Evolutionary conservation across 2,888 invertebrate species (phyloP), one percentile per base, ranked within the genome.

Genomic region (Brachypterus glaber): DNA sequence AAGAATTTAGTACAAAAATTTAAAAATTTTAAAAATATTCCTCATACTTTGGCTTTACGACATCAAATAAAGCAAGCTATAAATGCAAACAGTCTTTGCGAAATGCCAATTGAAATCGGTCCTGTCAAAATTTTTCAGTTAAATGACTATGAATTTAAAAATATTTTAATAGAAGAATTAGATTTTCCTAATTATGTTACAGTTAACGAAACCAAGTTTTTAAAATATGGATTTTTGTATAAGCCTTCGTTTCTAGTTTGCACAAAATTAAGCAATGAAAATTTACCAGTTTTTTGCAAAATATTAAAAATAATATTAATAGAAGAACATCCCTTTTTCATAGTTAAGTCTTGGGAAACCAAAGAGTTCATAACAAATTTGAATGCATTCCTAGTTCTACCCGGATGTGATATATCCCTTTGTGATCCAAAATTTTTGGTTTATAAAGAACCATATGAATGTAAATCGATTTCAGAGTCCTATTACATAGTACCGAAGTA

Each of bases 1-100:
- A 36, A 39, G 34, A 13, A 39, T 12, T 17, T 35, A 14, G 17
- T 12, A 9, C 5, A 16, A n/a, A 39, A 27, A n/a, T 39, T 39
- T 9, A 30, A 18, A 34, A 34, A 35, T 25, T 38, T 25, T 25
- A 33, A 25, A 38, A 33, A 15, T 38, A 3, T 37, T 34, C 15
- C 25, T n/a, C 18, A 38, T 34, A 37, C 37, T 31, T 17, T 31
- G 4, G 8, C 37, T 3, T 17, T 11, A 3, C 30, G 37, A 12
- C 30, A 31, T 13, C 37, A 37, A 31, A 37, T 21, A n/a, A n/a
- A n/a, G n/a, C n/a, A n/a, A n/a, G n/a, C n/a, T n/a, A n/a, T n/a
- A n/a, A n/a, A n/a, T n/a, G n/a, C n/a, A n/a, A n/a, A n/a, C n/a
- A n/a, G n/a, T n/a, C n/a, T n/a, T n/a, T n/a, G n/a, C n/a, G n/a